These are phyloP conservation scores for Pristis pectinata DNA, from an alignment of 2,797 vertebrate species.

Conservation along the genomic window DNA sequence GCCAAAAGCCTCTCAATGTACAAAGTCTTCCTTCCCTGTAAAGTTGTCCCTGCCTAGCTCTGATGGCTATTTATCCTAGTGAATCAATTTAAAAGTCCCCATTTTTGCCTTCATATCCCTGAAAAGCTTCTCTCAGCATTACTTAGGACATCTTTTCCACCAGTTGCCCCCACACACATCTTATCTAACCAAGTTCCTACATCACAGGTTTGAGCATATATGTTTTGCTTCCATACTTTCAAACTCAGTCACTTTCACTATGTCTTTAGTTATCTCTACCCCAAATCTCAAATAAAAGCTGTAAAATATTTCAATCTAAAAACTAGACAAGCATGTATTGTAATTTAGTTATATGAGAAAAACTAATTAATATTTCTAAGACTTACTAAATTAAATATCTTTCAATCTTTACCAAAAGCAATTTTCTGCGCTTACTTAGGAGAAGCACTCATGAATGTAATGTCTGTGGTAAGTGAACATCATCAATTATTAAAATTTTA, in stretches of 20 bases:
- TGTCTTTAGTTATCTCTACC: background rate
- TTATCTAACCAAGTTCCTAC: background rate
- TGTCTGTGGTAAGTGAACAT: slow-evolving; percentile 69
- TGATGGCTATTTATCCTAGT: background rate
- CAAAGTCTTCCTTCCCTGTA: background rate
- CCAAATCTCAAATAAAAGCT: background rate
- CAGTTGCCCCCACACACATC: background rate
- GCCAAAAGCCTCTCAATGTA: background rate
- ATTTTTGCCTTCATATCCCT: background rate
- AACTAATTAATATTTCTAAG: background rate
- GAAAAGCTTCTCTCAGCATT: background rate
- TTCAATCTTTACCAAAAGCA: slow-evolving; percentile 55
- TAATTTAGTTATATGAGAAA: background rate
- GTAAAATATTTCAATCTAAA: background rate
- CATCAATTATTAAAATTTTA: background rate
- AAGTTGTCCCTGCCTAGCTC: background rate
- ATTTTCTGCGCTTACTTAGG: slow-evolving; percentile 85
- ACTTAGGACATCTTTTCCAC: background rate
- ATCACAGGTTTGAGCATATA: background rate
- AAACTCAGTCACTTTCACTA: background rate
- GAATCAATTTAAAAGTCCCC: background rate
- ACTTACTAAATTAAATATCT: background rate
- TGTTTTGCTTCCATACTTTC: background rate
- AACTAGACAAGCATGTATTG: background rate
- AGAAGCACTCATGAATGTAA: slow-evolving; percentile 71